A percentile compares a stretch with the other conserved stretches of the same genome.
Evolutionary conservation across 2,797 vertebrate species (phyloP).

Genomic region (Notoglanidium macrostoma): DNA sequence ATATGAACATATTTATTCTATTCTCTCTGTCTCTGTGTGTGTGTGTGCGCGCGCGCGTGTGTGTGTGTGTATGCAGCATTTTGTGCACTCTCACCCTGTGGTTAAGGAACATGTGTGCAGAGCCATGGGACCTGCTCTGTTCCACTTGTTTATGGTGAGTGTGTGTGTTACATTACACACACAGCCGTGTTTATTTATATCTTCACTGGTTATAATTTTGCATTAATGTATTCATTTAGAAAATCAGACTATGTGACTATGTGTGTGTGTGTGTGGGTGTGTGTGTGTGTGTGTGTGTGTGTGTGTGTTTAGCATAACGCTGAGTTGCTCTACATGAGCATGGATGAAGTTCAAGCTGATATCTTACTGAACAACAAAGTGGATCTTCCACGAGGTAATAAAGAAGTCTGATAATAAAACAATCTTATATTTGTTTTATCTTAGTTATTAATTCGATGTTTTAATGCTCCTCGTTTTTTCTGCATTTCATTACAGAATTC

Average conservation of each 20-base stretch:
- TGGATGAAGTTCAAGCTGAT: slow-evolving; percentile 75
- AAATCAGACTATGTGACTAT: neutral
- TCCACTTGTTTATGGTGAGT: slow-evolving; percentile 78
- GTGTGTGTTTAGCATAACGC: slow-evolving; percentile 71
- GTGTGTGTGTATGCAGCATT: slow-evolving; percentile 69
- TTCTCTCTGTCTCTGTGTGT: slow-evolving; percentile 2
- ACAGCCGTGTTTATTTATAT: neutral
- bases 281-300: slow-evolving; percentile 26
- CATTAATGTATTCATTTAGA: neutral
- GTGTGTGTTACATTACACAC: neutral
- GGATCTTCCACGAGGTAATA: slow-evolving; percentile 61
- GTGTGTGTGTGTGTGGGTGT: slow-evolving; percentile 18
- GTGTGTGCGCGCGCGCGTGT: slow-evolving; percentile 21
- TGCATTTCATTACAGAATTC: slow-evolving; percentile 32
- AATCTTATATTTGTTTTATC: neutral
- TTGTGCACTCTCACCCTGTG: slow-evolving; percentile 71
- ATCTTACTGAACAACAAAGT: slow-evolving; percentile 69
- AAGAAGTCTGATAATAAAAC: neutral
- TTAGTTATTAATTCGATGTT: neutral
- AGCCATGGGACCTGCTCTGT: slow-evolving; percentile 76
- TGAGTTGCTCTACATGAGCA: slow-evolving; percentile 74
- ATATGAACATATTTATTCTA: neutral
- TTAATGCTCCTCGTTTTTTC: neutral
- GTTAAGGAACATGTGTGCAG: slow-evolving; percentile 70
- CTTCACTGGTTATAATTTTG: neutral